A percentile compares a stretch with the other conserved stretches of the same genome.
phyloP scores from a whole-genome alignment of 2,888 invertebrate species.

The Spialia ferax region DNA sequence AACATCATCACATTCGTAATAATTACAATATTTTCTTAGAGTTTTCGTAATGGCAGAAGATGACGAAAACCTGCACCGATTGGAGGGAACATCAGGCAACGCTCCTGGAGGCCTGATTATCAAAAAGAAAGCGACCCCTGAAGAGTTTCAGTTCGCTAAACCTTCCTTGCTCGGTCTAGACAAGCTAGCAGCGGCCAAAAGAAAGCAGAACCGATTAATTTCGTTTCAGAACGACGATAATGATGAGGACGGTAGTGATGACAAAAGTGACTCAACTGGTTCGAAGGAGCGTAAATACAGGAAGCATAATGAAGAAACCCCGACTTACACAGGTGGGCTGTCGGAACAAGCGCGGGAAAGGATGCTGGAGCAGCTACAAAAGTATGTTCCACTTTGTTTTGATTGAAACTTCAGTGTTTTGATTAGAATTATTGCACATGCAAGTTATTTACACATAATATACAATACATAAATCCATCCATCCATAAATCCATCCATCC shows the following conservation, averaged over 20 bases:
- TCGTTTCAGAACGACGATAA: constrained; percentile 87
- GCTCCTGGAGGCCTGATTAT: constrained; percentile 91
- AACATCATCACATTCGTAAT: background rate
- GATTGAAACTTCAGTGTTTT: background rate
- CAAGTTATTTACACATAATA: no score
- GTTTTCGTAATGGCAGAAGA: constrained; percentile 68
- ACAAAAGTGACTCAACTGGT: constrained; percentile 51
- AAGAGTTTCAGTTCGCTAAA: constrained; percentile 92
- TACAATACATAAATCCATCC: no score
- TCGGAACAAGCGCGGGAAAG: constrained; percentile 92
- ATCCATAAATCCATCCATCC: no score
- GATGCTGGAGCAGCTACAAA: constrained; percentile 88
- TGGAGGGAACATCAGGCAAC: constrained; percentile 89
- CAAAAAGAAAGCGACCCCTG: constrained; percentile 87
- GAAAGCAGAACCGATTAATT: constrained; percentile 89
- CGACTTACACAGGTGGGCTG: constrained; percentile 97
- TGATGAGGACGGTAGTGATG: constrained; percentile 61
- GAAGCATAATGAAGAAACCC: constrained; percentile 94
- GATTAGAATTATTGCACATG: background rate
- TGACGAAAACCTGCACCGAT: constrained; percentile 89
- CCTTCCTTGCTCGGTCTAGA: constrained; percentile 94
- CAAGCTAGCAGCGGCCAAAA: constrained; percentile 92
- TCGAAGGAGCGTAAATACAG: constrained; percentile 90
- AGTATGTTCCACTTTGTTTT: constrained; percentile 45
- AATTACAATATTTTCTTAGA: background rate